Evolutionary conservation across 2,888 invertebrate genomes (phyloP).

Genomic region (Aspidapion aeneum): DNA sequence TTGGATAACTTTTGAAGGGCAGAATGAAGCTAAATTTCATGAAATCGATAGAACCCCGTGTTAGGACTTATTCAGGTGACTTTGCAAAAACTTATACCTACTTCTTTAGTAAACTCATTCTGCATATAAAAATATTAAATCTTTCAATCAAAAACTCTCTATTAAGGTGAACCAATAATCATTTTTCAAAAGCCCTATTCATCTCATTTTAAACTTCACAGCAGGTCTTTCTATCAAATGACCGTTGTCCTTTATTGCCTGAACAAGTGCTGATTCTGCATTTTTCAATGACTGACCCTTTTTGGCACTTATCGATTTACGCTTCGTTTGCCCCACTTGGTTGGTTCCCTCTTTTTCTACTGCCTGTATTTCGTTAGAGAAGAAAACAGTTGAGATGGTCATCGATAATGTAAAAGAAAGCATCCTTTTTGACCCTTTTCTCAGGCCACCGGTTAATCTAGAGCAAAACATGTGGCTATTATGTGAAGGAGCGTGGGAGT

Average conservation of each 20-base stretch:
- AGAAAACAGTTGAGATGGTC: background rate
- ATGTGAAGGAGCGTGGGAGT: conserved; percentile 26
- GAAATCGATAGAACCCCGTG: too few relatives aligned
- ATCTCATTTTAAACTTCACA: background rate
- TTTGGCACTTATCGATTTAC: background rate
- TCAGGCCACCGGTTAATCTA: conserved; percentile 26
- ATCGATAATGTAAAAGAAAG: background rate
- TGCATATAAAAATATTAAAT: background rate
- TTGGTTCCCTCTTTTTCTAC: background rate
- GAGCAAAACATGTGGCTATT: conserved; percentile 18
- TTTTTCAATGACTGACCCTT: background rate
- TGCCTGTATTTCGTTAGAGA: background rate
- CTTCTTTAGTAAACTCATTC: too few relatives aligned
- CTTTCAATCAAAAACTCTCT: background rate
- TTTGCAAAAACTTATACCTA: too few relatives aligned
- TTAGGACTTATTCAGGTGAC: too few relatives aligned
- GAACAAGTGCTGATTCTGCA: background rate
- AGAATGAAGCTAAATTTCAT: too few relatives aligned
- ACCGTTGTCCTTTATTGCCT: conserved; percentile 25
- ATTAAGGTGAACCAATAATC: background rate
- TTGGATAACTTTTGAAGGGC: too few relatives aligned
- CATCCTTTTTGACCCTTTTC: background rate
- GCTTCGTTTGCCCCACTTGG: background rate
- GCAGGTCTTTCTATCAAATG: conserved; percentile 14
- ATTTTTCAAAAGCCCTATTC: background rate